Evolutionary conservation across 1,140 invertebrate species (phyloP).

Genomic region (Halesus radiatus): DNA sequence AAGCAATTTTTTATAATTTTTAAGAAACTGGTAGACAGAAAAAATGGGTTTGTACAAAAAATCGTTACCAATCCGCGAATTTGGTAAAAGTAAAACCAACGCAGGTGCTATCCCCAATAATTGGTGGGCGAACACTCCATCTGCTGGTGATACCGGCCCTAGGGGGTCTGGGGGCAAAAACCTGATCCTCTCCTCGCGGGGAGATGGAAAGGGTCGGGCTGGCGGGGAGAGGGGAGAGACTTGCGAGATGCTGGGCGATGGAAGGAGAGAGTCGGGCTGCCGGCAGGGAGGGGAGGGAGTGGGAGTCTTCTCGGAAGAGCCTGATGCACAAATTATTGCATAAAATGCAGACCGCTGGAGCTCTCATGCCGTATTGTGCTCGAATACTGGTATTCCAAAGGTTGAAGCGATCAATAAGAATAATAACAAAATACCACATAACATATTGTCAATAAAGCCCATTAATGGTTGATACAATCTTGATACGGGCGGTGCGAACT

Average conservation of each 20-base stretch:
- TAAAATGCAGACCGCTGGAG: neutral
- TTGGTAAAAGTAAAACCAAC: neutral
- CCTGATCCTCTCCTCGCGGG: neutral
- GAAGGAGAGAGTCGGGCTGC: neutral
- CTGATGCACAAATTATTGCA: neutral
- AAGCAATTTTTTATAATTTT: too few species aligned
- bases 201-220: neutral
- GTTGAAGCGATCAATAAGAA: too few species aligned
- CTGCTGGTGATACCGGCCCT: neutral
- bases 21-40: too few species aligned
- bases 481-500: too few species aligned
- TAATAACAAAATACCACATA: too few species aligned
- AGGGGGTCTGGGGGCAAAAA: slow-evolving; percentile 3
- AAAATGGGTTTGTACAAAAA: too few species aligned
- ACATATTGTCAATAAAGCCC: too few species aligned
- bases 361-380: too few species aligned
- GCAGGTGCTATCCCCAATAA: neutral
- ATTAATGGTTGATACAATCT: too few species aligned
- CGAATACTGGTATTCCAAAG: too few species aligned
- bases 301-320: slow-evolving; percentile 23
- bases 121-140: neutral
- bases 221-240: neutral
- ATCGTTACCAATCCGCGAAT: too few species aligned
- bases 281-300: neutral
- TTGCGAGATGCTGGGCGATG: neutral